A percentile compares a stretch with the other conserved stretches of the same genome.
Conservation (phyloP, 1,140 invertebrate species). For the Bradynema listronoti region DNA sequence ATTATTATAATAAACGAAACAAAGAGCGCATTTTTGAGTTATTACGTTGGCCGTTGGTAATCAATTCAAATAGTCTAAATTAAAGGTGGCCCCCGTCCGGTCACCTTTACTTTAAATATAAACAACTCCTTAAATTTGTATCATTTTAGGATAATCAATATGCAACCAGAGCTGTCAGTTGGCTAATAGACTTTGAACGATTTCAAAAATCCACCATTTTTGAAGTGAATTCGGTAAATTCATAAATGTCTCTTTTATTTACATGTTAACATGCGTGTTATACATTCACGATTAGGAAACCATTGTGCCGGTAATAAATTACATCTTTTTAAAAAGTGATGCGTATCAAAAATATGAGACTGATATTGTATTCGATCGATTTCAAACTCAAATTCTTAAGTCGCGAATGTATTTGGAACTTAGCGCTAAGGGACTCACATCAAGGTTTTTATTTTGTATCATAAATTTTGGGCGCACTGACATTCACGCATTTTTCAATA, state of each 20-base stretch:
- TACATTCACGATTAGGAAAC: too few relatives aligned
- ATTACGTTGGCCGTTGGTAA: conserved; percentile 20
- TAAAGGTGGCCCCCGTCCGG: neutral
- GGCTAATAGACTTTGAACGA: conserved; percentile 39
- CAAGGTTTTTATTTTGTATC: conserved; percentile 17
- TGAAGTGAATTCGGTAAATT: conserved; percentile 26
- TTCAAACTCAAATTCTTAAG: conserved; percentile 35
- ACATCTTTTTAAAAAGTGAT: conserved; percentile 28
- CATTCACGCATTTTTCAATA: neutral
- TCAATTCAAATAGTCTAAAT: conserved; percentile 1
- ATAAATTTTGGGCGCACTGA: neutral
- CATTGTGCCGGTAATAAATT: conserved; percentile 32
- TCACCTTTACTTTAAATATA: neutral
- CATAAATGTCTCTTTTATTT: neutral
- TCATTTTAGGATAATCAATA: conserved; percentile 24
- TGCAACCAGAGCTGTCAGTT: conserved; percentile 35
- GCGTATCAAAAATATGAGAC: conserved; percentile 28
- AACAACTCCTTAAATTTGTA: neutral
- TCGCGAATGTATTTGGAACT: conserved; percentile 44
- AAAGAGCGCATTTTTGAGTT: conserved; percentile 29
- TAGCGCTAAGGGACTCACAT: conserved; percentile 24
- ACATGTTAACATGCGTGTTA: neutral
- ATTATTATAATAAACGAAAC: conserved; percentile 32
- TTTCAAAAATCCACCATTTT: conserved; percentile 34
- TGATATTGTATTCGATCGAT: conserved; percentile 37